phyloP scores from a whole-genome alignment of 92 coral and sea anemone genomes.

The Actinostola sp. region DNA sequence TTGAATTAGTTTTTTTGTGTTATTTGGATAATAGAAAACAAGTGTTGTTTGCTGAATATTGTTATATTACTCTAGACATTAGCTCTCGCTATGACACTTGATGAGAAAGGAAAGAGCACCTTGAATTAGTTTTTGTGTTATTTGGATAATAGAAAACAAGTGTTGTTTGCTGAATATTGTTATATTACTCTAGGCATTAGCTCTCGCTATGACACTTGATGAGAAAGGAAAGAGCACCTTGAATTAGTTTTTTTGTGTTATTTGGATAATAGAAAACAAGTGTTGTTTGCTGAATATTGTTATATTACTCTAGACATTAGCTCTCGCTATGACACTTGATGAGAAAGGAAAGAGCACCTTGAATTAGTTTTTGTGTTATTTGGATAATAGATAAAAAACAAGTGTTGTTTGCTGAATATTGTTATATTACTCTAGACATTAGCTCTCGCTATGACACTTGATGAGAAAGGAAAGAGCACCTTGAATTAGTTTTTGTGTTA shows the following conservation, averaged over 20 bases:
- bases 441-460: too few relatives aligned
- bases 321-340: too few relatives aligned
- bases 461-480: too few relatives aligned
- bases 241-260: neutral
- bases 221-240: too few relatives aligned
- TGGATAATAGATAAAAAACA: neutral
- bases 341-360: too few relatives aligned
- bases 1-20: too few relatives aligned
- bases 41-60: neutral
- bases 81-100: too few relatives aligned
- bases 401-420: neutral
- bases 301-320: neutral
- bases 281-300: neutral
- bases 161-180: neutral
- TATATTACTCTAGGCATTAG: neutral
- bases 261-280: neutral
- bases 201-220: too few relatives aligned
- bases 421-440: neutral
- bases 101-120: too few relatives aligned
- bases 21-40: neutral
- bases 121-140: neutral
- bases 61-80: neutral
- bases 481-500: neutral
- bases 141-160: neutral
- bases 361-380: neutral